phyloP scores from a whole-genome alignment of 2,113 vertebrate species.

The Prinia subflava region DNA sequence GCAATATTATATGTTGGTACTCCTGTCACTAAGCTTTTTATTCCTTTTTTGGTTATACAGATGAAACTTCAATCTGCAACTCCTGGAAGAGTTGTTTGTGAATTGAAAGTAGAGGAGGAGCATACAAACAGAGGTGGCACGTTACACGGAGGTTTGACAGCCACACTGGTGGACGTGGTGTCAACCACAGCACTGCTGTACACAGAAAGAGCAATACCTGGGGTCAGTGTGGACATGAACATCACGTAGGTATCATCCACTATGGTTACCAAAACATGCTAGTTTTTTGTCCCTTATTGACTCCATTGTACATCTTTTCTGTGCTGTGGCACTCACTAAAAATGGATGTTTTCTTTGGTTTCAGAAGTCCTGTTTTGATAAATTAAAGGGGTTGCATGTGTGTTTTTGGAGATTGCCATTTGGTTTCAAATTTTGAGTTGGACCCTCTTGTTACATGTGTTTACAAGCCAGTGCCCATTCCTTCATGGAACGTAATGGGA shows the following conservation, averaged over 20 bases:
- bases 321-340: not conserved
- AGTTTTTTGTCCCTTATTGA: not conserved
- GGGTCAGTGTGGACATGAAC: slow-evolving; percentile 97
- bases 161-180: slow-evolving; percentile 86
- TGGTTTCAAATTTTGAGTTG: not conserved
- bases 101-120: slow-evolving; percentile 88
- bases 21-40: not conserved
- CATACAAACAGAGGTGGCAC: slow-evolving; percentile 86
- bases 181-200: slow-evolving; percentile 86
- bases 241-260: slow-evolving; percentile 83
- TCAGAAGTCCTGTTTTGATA: not conserved
- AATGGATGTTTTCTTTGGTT: not conserved
- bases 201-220: slow-evolving; percentile 80
- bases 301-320: not conserved
- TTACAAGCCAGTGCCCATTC: not conserved
- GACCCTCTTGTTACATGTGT: fast-evolving
- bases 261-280: not conserved
- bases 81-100: slow-evolving; percentile 89
- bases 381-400: not conserved
- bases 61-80: slow-evolving; percentile 82
- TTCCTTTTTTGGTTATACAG: slow-evolving; percentile 50
- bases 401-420: not conserved
- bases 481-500: not conserved
- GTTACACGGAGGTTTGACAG: slow-evolving; percentile 90
- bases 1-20: not conserved